Evolutionary conservation across 2,797 vertebrate species (phyloP).

Genomic region (Peromyscus melanophrys): DNA sequence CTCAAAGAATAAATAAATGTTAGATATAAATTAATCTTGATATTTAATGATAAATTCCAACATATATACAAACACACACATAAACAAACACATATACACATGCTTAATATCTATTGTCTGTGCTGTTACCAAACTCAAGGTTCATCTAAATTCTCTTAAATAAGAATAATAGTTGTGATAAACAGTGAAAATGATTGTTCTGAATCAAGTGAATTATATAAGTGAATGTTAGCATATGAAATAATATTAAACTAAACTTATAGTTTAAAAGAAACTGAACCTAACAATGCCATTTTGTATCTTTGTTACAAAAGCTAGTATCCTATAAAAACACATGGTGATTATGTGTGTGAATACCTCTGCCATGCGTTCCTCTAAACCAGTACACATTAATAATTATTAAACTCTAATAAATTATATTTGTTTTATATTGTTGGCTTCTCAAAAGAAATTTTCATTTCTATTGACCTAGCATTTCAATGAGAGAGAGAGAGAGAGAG

Average conservation of each 20-base stretch:
- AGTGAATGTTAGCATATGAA: not conserved
- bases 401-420: not conserved
- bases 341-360: constrained; percentile 18
- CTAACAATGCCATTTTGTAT: not conserved
- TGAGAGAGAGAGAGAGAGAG: not conserved
- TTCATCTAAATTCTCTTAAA: not conserved
- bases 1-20: not conserved
- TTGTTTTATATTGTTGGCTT: not conserved
- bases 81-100: not conserved
- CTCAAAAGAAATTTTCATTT: not conserved
- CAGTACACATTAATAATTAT: not conserved
- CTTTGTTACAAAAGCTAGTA: not conserved
- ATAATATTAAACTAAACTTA: not conserved
- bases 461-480: not conserved
- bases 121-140: not conserved
- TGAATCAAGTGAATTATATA: not conserved
- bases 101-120: not conserved
- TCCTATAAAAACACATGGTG: not conserved
- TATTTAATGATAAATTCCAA: not conserved
- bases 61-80: not conserved
- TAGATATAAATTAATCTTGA: not conserved
- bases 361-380: not conserved
- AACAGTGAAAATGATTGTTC: not conserved
- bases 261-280: not conserved
- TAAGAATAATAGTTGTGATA: not conserved